Evolutionary conservation across 1,140 invertebrate species (phyloP).

Genomic region (Linepithema humile): DNA sequence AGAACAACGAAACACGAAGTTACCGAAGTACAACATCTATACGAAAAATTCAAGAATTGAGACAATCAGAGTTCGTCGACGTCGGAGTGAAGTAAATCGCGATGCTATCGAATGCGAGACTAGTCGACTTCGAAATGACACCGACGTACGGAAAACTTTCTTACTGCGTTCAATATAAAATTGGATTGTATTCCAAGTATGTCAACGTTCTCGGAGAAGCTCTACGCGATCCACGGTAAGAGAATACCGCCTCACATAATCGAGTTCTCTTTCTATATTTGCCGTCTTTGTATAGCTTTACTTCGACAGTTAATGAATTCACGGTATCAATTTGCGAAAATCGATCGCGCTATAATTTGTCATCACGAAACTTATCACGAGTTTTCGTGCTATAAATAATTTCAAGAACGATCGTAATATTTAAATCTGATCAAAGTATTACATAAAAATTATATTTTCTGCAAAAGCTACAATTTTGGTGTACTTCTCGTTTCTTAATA

Average conservation of each 20-base stretch:
- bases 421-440: too few species aligned
- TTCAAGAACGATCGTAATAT: background rate
- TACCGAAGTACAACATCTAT: background rate
- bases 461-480: too few species aligned
- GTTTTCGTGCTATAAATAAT: background rate
- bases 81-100: slow-evolving; percentile 9
- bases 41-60: slow-evolving; percentile 11
- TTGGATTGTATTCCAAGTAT: slow-evolving; percentile 79
- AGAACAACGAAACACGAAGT: slow-evolving; percentile 1
- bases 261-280: slow-evolving; percentile 35
- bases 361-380: background rate
- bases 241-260: slow-evolving; percentile 69
- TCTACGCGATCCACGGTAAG: slow-evolving; percentile 67
- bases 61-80: slow-evolving; percentile 41
- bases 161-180: slow-evolving; percentile 69
- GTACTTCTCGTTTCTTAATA: too few species aligned
- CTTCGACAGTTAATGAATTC: slow-evolving; percentile 11
- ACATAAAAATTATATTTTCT: too few species aligned
- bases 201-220: slow-evolving; percentile 73
- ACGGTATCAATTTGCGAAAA: background rate
- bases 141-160: slow-evolving; percentile 20
- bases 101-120: slow-evolving; percentile 31
- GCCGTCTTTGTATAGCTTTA: slow-evolving; percentile 62
- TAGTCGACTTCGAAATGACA: slow-evolving; percentile 51
- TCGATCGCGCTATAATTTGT: background rate